phyloP scores from a whole-genome alignment of 2,797 vertebrate genomes.

The Champsocephalus gunnari region DNA sequence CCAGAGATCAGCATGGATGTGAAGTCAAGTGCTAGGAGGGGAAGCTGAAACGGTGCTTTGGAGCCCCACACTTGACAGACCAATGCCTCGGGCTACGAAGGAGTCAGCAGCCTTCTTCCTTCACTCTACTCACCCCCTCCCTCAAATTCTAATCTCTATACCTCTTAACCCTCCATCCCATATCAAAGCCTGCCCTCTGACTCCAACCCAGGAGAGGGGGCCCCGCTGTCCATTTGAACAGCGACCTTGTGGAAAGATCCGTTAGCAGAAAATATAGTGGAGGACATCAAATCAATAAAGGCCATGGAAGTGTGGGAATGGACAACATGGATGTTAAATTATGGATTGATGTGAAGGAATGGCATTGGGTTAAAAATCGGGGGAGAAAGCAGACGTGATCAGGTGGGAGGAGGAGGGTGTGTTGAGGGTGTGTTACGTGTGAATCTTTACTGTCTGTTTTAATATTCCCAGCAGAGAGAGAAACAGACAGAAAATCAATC shows the following conservation, averaged over 20 bases:
- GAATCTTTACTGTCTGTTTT: constrained; percentile 78
- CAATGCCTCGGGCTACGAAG: constrained; percentile 48
- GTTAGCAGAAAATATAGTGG: neutral
- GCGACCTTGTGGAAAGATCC: constrained; percentile 1
- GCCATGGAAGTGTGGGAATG: neutral
- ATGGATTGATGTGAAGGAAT: neutral
- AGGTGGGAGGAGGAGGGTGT: neutral
- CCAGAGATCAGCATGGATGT: constrained; percentile 40
- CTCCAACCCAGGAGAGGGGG: constrained; percentile 18
- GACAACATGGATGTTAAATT: neutral
- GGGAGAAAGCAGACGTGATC: neutral
- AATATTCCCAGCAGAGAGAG: constrained; percentile 80
- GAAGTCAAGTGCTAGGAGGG: constrained; percentile 41
- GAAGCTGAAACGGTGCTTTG: constrained; percentile 36
- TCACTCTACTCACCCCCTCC: neutral
- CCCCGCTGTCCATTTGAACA: constrained; percentile 11
- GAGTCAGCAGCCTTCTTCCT: constrained; percentile 18
- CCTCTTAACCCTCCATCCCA: constrained; percentile 27
- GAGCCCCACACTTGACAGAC: constrained; percentile 46
- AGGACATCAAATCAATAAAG: neutral
- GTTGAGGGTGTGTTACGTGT: constrained; percentile 19
- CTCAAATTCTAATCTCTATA: constrained; percentile 29
- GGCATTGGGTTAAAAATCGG: neutral
- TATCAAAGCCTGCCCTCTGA: constrained; percentile 37
- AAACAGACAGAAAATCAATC: constrained; percentile 84